Evolutionary conservation across 2,797 vertebrate genomes (phyloP), one percentile per base, ranked within the genome.

Genomic region (Notolabrus celidotus): DNA sequence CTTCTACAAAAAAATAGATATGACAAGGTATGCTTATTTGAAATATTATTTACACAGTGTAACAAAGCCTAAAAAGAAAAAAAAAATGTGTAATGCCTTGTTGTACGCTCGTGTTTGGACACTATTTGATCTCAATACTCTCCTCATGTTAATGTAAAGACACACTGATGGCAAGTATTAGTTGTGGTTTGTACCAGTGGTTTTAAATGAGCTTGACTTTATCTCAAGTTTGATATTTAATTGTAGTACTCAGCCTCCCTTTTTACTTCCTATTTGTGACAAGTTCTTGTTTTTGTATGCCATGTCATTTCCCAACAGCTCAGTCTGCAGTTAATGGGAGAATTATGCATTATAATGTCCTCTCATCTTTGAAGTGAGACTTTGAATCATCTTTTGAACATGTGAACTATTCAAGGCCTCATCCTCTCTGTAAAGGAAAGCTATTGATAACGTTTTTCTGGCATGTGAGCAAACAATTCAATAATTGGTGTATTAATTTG

Each of bases 41-140:
- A 88, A 71, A 82, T 79, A 78, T 88, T 90, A 93, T 94, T 91
- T 93, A 94, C 90, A 93, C 25, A 45, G 58, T 76, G 76, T 83
- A 79, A 79, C 45, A 60, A 82, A 83, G 80, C 34, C 12, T 31
- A 16, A 49, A 51, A 74, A 16, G 49, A 51, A 74, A 80, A 38
- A 11, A 84, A 53, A 71, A 80, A 69, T 58, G 43, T 55, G 1
- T 68, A 58, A 64, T 71, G 63, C 43, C 15, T 50, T 60, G 58
- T 71, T 60, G 3, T 45, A 49, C 22, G 22, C 62, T 67, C 34
- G 16, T 25, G 23, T 54, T 58, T 52, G 60, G 57, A 53, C 27
- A 10, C 22, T 39, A 19, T 57, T 17, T 52, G 38, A 31, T 45
- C 10, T 41, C 47, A 54, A 50, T 62, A 42, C 31, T 56, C 66